Percentiles rank a stretch among this genome's conserved stretches.
These are phyloP conservation scores for Tricholaema leucomelas DNA, from an alignment of 2,113 vertebrate species.

Conservation along the genomic window DNA sequence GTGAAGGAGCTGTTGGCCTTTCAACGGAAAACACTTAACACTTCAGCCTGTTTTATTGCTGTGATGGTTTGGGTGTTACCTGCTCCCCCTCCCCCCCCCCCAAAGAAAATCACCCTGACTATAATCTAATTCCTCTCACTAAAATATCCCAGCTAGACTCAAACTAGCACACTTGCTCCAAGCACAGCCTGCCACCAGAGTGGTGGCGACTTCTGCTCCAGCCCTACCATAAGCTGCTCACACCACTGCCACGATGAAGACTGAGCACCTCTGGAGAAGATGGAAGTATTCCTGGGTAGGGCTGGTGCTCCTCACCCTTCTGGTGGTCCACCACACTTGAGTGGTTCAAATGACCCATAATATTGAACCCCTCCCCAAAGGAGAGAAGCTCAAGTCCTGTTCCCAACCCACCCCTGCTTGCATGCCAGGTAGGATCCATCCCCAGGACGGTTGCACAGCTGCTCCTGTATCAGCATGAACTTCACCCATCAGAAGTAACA, in stretches of 20 bases:
- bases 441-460: rapidly evolving
- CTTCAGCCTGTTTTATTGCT: rapidly evolving
- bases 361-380: rapidly evolving
- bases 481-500: rapidly evolving
- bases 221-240: neutral
- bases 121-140: too few species aligned
- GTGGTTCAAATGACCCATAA: rapidly evolving
- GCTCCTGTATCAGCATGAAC: neutral
- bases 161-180: too few species aligned
- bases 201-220: neutral
- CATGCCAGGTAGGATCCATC: rapidly evolving
- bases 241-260: neutral
- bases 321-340: rapidly evolving
- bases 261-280: rapidly evolving
- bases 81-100: too few species aligned
- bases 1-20: rapidly evolving
- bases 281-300: rapidly evolving
- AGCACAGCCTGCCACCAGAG: neutral
- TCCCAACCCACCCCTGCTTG: rapidly evolving
- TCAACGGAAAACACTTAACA: neutral
- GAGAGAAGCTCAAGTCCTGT: neutral
- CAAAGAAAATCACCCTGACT: too few species aligned
- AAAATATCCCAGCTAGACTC: too few species aligned
- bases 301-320: neutral
- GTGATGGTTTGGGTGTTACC: too few species aligned